Base-by-base conservation (phyloP, 2,888 invertebrate species). In the Acleris cristana region DNA sequence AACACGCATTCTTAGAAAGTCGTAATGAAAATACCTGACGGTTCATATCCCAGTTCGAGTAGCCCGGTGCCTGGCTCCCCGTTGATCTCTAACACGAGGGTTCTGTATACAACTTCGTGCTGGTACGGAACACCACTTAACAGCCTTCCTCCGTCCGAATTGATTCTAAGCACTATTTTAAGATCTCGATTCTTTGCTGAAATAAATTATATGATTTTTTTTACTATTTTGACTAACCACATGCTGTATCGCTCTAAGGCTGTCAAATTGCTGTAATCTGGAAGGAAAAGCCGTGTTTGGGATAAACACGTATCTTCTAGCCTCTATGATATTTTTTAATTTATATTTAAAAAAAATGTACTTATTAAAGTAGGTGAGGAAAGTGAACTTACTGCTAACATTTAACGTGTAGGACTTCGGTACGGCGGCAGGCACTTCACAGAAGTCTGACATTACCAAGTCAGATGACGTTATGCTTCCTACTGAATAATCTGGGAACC, bases 321-420 rank as follows among this genome's bases (percentile, higher is more conserved):
- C 12, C 34, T 12, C 34, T 3, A 2, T 34, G 3, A 34, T 34
- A 34, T 26, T 34, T 34, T 10, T 12, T 12, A 34, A 34, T 34
- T 34, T 34, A 34, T 34, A 3, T 34, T 12, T 2, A 3, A 30
- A 30, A 30, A 3, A 14, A 14, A 14, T 14, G 4, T 14, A 40
- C 14, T 40, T 2, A 10, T 34, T 34, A 34, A 34, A 10, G 34
- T 34, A 34, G 10, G 10, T 2, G 34, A 10, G 34, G 21, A 1
- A 18, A 34, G 30, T 2, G 40, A 26, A 84, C 86, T 87, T 87
- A 94, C 94, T 89, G 77, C 77, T 79, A 70, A 94, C 86, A 76
- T 92, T 89, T 63, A 94, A 84, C 0, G 89, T 87, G 73, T 93
- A 92, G 23, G 81, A 83, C 45, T 87, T 85, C 0, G 94, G 94